phyloP scores from a whole-genome alignment of 1,140 invertebrate species.

The Microplitis demolitor region DNA sequence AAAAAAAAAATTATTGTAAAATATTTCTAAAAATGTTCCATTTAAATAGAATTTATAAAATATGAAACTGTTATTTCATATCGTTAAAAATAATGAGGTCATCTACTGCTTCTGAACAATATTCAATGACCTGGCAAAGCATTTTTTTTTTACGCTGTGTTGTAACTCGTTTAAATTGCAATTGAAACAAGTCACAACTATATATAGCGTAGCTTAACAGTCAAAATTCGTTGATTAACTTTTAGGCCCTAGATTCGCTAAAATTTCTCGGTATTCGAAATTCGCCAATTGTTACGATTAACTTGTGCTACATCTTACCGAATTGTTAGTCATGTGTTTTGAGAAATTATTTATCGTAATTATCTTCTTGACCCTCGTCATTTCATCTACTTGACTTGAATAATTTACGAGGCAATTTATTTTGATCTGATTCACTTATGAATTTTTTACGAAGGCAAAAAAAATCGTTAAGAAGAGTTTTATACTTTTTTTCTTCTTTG shows the following conservation, averaged over 20 bases:
- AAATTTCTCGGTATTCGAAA: not conserved
- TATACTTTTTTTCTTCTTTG: not conserved
- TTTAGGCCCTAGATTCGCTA: not conserved
- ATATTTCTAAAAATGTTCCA: no score
- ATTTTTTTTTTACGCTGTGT: no score
- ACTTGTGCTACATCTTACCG: not conserved
- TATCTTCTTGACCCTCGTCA: constrained; percentile 11
- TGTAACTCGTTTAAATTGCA: no score
- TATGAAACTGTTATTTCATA: no score
- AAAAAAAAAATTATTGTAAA: no score
- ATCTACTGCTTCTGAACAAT: no score
- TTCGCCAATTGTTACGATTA: not conserved
- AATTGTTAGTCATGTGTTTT: not conserved
- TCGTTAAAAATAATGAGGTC: no score
- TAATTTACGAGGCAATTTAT: constrained; percentile 14
- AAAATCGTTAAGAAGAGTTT: not conserved
- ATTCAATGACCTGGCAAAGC: no score
- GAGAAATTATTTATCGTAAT: not conserved
- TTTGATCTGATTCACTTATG: not conserved
- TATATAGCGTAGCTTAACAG: no score
- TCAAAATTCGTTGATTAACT: not conserved
- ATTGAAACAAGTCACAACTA: no score
- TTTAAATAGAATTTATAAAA: no score
- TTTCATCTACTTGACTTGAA: constrained; percentile 32
- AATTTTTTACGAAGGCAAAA: not conserved